phyloP scores from a whole-genome alignment of 2,113 vertebrate genomes.

The Aplodontia rufa region DNA sequence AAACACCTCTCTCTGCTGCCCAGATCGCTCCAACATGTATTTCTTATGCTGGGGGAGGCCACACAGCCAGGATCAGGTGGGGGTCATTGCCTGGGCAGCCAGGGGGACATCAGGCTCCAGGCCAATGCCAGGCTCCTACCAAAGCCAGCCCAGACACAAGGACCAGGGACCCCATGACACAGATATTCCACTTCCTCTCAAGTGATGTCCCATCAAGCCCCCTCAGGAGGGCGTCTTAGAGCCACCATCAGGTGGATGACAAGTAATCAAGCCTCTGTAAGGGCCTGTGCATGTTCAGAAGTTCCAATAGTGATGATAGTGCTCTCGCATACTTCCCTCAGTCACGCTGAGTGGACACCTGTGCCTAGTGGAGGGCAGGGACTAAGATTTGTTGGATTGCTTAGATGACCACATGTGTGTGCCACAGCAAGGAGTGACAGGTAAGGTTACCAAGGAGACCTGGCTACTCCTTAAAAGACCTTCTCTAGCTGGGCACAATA shows the following conservation, averaged over 20 bases:
- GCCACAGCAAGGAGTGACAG: neutral
- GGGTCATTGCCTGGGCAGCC: slow-evolving; percentile 66
- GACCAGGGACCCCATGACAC: neutral
- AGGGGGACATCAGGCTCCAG: slow-evolving; percentile 1
- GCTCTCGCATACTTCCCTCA: neutral
- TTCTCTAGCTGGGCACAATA: too few species aligned
- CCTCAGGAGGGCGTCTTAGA: neutral
- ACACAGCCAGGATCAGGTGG: slow-evolving; percentile 67
- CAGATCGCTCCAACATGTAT: neutral
- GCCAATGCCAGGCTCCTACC: slow-evolving; percentile 29
- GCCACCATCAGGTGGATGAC: slow-evolving; percentile 42
- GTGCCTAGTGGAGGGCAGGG: neutral
- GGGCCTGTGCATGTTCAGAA: slow-evolving; percentile 34
- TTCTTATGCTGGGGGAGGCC: slow-evolving; percentile 18
- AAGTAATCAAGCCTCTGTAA: slow-evolving; percentile 50
- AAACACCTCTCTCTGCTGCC: neutral
- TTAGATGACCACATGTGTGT: neutral
- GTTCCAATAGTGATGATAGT: slow-evolving; percentile 47
- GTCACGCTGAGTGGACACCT: neutral
- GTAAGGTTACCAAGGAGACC: neutral
- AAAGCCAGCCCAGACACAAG: slow-evolving; percentile 62
- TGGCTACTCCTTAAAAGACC: neutral
- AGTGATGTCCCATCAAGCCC: slow-evolving; percentile 62
- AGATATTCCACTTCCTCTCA: slow-evolving; percentile 64
- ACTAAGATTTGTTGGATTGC: neutral